Percentiles rank a stretch among this genome's conserved stretches.
Evolutionary conservation across 2,797 vertebrate species (phyloP).

Genomic region (Urocyon cinereoargenteus): DNA sequence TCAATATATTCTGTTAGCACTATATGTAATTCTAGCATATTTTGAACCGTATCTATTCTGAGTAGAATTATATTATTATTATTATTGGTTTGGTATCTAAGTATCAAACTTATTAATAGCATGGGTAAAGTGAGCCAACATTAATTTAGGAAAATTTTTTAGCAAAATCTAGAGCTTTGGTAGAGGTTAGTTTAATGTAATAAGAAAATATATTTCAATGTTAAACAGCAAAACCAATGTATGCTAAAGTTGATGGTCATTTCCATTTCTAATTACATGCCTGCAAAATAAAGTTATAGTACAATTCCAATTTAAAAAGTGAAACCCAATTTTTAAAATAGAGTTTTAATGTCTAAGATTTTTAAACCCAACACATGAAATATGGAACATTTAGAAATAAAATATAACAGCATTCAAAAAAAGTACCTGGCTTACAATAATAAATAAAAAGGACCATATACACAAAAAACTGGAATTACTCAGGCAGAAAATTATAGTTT

Average conservation of each 20-base stretch:
- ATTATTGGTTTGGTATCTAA: slow-evolving; percentile 59
- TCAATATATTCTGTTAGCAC: slow-evolving; percentile 39
- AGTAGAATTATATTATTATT: slow-evolving; percentile 40
- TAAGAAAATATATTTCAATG: slow-evolving; percentile 44
- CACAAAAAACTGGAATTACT: not conserved
- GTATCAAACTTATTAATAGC: slow-evolving; percentile 53
- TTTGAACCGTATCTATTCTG: slow-evolving; percentile 30
- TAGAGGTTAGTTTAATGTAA: slow-evolving; percentile 36
- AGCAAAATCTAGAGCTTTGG: slow-evolving; percentile 36
- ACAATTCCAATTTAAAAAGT: slow-evolving; percentile 43
- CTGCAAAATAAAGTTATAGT: slow-evolving; percentile 51
- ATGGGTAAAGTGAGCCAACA: not conserved
- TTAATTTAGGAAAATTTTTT: slow-evolving; percentile 12
- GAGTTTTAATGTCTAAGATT: slow-evolving; percentile 43
- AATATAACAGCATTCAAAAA: slow-evolving; percentile 5
- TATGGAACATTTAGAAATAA: slow-evolving; percentile 45
- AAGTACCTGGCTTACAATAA: slow-evolving; percentile 40
- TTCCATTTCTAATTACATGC: slow-evolving; percentile 7
- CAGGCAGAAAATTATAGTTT: not conserved
- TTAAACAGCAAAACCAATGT: slow-evolving; percentile 49
- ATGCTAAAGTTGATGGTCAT: not conserved
- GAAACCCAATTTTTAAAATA: slow-evolving; percentile 57
- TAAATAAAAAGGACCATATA: not conserved
- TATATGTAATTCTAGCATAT: slow-evolving; percentile 64
- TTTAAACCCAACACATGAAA: slow-evolving; percentile 23